Conservation (phyloP, 2,797 vertebrate species). For the Argya squamiceps region DNA sequence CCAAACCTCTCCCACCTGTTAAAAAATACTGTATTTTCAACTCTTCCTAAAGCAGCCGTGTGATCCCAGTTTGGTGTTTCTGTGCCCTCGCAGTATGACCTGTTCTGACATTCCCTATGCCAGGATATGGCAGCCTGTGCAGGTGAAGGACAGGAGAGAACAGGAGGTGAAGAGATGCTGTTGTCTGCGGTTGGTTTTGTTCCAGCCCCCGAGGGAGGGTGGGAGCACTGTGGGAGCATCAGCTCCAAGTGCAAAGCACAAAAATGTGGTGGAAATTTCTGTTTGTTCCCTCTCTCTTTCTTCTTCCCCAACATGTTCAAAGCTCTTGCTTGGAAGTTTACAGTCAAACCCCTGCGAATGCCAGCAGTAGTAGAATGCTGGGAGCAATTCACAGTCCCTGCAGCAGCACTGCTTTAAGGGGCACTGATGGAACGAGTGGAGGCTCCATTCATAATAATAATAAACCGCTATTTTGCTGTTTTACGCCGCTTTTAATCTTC, state of each 20-base stretch:
- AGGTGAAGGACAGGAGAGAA: neutral
- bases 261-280: neutral
- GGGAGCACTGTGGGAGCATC: neutral
- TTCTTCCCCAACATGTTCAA: neutral
- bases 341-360: neutral
- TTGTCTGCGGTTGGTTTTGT: neutral
- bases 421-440: neutral
- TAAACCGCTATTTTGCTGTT: neutral
- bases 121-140: neutral
- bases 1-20: neutral
- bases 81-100: fast-evolving
- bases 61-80: neutral
- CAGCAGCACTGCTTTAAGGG: neutral
- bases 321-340: neutral
- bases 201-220: neutral
- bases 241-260: neutral
- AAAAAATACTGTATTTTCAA: neutral
- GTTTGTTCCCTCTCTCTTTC: neutral
- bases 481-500: neutral
- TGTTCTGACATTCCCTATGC: fast-evolving
- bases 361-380: neutral
- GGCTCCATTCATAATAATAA: slow-evolving; percentile 29
- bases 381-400: neutral
- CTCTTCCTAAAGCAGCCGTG: neutral
- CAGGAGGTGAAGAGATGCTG: neutral